A percentile compares a stretch with the other conserved stretches of the same genome.
phyloP scores from a whole-genome alignment of 1,140 invertebrate species.

The Rhopalosiphum maidis region DNA sequence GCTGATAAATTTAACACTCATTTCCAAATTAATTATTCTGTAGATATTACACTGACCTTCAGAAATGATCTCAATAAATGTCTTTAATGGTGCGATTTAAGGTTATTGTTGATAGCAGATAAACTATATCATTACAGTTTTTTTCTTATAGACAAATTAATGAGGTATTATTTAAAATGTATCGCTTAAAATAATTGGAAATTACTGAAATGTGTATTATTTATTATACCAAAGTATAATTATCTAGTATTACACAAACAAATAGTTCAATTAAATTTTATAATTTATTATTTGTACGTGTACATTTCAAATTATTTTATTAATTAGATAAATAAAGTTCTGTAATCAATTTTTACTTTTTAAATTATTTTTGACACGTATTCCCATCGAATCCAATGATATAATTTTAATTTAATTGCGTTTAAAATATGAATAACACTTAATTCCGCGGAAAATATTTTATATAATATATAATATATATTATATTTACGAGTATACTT shows the following conservation, averaged over 20 bases:
- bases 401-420: not conserved
- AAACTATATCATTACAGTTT: slow-evolving; percentile 26
- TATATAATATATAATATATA: not conserved
- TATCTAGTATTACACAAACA: slow-evolving; percentile 30
- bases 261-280: not conserved
- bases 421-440: not conserved
- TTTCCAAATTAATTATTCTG: slow-evolving; percentile 23
- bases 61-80: slow-evolving; percentile 46
- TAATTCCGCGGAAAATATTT: not conserved
- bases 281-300: slow-evolving; percentile 9
- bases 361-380: not conserved
- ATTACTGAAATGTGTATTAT: slow-evolving; percentile 38
- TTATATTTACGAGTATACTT: not conserved
- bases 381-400: not conserved
- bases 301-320: slow-evolving; percentile 24
- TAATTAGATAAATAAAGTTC: not conserved
- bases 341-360: not conserved
- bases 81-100: slow-evolving; percentile 14
- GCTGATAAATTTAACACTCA: slow-evolving; percentile 38
- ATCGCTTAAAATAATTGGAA: slow-evolving; percentile 26
- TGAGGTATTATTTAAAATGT: not conserved
- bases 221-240: slow-evolving; percentile 3
- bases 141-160: slow-evolving; percentile 39
- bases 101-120: slow-evolving; percentile 30
- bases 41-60: slow-evolving; percentile 32